A percentile compares a stretch with the other conserved stretches of the same genome.
These are phyloP conservation scores for Petrolisthes cinctipes DNA, from an alignment of 2,888 invertebrate genomes.

Conservation along the genomic window DNA sequence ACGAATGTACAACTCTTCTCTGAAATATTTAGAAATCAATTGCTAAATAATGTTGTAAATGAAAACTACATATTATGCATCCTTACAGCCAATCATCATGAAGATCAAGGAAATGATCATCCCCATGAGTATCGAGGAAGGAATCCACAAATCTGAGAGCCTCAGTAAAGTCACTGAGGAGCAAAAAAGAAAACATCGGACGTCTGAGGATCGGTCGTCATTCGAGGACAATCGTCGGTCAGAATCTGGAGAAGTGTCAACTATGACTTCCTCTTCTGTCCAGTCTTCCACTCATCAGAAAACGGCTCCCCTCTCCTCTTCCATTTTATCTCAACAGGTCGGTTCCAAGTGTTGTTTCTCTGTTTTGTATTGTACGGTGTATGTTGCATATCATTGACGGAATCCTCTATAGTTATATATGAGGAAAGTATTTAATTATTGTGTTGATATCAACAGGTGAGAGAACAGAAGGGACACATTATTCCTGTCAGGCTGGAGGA, in stretches of 20 bases:
- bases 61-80: not conserved
- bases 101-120: constrained; percentile 20
- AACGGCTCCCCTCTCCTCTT: not conserved
- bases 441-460: constrained; percentile 15
- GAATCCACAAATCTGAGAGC: constrained; percentile 8
- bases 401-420: not conserved
- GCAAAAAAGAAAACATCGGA: not conserved
- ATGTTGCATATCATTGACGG: not conserved
- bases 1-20: not conserved
- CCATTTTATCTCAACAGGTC: not conserved
- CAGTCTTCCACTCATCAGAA: not conserved
- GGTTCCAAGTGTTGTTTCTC: not conserved
- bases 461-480: not conserved
- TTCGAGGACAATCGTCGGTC: not conserved
- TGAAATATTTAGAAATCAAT: not conserved
- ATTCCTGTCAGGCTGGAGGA: constrained; percentile 18
- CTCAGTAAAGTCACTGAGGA: constrained; percentile 14
- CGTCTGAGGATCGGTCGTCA: not conserved
- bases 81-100: not conserved
- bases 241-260: not conserved
- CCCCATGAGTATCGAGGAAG: constrained; percentile 25
- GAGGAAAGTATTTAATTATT: no score
- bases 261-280: not conserved
- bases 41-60: no score
- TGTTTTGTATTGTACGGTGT: not conserved